phyloP scores from a whole-genome alignment of 2,888 invertebrate genomes.

The Pyrrhia umbra region DNA sequence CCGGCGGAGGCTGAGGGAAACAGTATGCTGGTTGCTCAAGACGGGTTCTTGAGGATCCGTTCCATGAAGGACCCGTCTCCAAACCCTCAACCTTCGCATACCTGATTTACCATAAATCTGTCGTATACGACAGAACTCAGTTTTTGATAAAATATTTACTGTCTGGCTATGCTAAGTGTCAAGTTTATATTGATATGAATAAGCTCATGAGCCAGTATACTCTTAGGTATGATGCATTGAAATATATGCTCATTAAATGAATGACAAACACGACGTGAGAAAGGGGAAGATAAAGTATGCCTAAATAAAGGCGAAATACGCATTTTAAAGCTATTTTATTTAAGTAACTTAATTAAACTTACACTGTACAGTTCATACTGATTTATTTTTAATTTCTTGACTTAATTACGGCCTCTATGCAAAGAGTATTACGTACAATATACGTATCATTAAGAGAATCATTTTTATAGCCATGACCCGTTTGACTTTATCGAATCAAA shows the following conservation, averaged over 20 bases:
- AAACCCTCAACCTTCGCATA: constrained; percentile 78
- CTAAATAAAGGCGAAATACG: constrained; percentile 46
- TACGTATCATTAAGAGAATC: constrained; percentile 52
- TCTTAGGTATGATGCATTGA: constrained; percentile 39
- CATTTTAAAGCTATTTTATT: constrained; percentile 60
- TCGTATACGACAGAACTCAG: constrained; percentile 81
- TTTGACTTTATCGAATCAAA: constrained; percentile 67
- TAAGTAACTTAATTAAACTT: constrained; percentile 61
- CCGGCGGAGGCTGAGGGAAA: constrained; percentile 88
- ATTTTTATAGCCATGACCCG: constrained; percentile 57
- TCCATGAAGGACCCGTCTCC: constrained; percentile 90
- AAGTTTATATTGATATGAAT: constrained; percentile 49
- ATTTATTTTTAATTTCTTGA: constrained; percentile 45
- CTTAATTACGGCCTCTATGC: constrained; percentile 48
- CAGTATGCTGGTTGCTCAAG: constrained; percentile 97
- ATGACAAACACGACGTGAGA: constrained; percentile 17
- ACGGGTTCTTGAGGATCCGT: constrained; percentile 96
- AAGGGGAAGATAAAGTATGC: constrained; percentile 33
- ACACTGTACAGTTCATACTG: constrained; percentile 57
- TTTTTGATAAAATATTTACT: constrained; percentile 75
- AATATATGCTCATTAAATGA: constrained; percentile 22
- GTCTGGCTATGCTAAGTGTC: constrained; percentile 51
- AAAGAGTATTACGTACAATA: constrained; percentile 56
- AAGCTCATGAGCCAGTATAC: constrained; percentile 46
- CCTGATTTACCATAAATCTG: constrained; percentile 86